Evolutionary conservation across 1,140 invertebrate species (phyloP).

Genomic region (Holcopasites calliopsidis): DNA sequence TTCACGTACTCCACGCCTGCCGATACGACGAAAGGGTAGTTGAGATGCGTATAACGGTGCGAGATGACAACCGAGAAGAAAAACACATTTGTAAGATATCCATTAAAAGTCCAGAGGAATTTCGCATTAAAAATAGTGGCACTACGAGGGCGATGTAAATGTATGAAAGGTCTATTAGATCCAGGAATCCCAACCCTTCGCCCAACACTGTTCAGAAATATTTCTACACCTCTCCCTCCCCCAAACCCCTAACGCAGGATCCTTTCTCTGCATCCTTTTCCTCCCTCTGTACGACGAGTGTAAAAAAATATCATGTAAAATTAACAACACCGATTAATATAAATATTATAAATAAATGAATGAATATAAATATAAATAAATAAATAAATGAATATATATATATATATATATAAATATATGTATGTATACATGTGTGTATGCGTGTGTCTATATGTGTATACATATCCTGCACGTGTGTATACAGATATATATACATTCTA

Average conservation of each 20-base stretch:
- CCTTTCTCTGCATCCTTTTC: constrained; percentile 62
- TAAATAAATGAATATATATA: constrained; percentile 56
- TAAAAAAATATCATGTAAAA: constrained; percentile 76
- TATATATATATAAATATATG: constrained; percentile 64
- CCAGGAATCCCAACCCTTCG: neutral
- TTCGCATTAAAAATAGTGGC: constrained; percentile 69
- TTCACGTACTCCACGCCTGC: constrained; percentile 10
- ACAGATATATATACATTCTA: constrained; percentile 55
- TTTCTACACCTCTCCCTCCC: neutral
- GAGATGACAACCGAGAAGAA: constrained; percentile 59
- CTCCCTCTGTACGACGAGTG: constrained; percentile 74
- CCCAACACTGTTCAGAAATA: neutral
- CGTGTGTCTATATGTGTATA: constrained; percentile 45
- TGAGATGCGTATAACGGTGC: constrained; percentile 74
- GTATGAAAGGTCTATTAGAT: constrained; percentile 67
- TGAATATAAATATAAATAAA: constrained; percentile 62
- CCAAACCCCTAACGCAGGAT: constrained; percentile 44
- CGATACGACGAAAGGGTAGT: constrained; percentile 42
- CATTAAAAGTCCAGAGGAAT: constrained; percentile 68
- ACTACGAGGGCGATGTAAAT: constrained; percentile 72
- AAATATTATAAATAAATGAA: constrained; percentile 64
- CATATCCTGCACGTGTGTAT: constrained; percentile 17
- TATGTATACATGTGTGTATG: constrained; percentile 61
- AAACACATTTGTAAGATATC: constrained; percentile 72
- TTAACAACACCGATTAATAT: constrained; percentile 60